Conservation (phyloP, 2,113 vertebrate species). For the Pogonocichla stellata region DNA sequence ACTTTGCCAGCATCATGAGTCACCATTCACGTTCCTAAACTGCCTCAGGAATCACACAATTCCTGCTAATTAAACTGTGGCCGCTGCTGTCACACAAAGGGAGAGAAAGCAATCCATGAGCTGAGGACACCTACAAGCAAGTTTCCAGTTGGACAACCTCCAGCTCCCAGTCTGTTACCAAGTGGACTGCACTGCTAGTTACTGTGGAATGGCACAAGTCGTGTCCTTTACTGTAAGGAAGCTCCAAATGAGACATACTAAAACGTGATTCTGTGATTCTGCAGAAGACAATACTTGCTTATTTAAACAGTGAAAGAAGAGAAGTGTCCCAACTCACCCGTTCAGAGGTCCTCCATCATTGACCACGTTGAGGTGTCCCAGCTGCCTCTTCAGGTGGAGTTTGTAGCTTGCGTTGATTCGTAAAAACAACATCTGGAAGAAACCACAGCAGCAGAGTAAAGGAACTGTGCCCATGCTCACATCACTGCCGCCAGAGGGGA, state of each 20-base stretch:
- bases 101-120: background rate
- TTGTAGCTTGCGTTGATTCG: slow-evolving; percentile 94
- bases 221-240: background rate
- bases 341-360: slow-evolving; percentile 96
- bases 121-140: background rate
- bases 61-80: background rate
- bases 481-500: background rate
- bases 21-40: background rate
- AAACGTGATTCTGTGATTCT: rapidly evolving
- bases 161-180: background rate
- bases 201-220: background rate
- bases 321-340: slow-evolving; percentile 76
- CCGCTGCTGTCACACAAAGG: background rate
- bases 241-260: rapidly evolving
- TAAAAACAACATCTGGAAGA: slow-evolving; percentile 88
- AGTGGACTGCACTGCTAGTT: background rate
- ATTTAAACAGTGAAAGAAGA: background rate
- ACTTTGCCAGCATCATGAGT: background rate
- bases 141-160: background rate
- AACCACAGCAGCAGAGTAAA: background rate
- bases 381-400: slow-evolving; percentile 92
- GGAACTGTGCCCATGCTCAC: background rate
- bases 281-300: background rate
- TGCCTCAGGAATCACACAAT: background rate
- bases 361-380: slow-evolving; percentile 88